phyloP scores from a whole-genome alignment of 2,797 vertebrate genomes.

The Rhabdomys pumilio region DNA sequence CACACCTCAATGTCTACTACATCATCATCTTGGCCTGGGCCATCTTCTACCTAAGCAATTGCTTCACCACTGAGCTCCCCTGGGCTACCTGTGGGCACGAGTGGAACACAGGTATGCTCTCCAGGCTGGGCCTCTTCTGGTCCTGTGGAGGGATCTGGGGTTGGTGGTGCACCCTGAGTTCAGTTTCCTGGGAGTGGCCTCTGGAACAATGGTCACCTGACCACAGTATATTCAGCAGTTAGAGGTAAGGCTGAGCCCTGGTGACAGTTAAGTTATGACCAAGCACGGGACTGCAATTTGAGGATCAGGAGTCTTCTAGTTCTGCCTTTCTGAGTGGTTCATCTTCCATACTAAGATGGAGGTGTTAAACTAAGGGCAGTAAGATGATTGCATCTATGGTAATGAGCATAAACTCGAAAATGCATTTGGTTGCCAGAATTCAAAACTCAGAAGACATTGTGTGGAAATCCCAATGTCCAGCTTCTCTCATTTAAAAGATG shows the following conservation, averaged over 20 bases:
- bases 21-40: slow-evolving; percentile 99
- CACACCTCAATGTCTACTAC: slow-evolving; percentile 98
- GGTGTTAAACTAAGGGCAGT: background rate
- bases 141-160: background rate
- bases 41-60: slow-evolving; percentile 99
- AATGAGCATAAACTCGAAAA: slow-evolving; percentile 23
- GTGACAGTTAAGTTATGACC: background rate
- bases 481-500: background rate
- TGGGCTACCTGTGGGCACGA: slow-evolving; percentile 99
- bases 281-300: background rate
- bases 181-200: background rate
- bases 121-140: slow-evolving; percentile 41
- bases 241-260: background rate
- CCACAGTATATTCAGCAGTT: background rate
- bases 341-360: background rate
- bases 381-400: background rate
- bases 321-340: background rate
- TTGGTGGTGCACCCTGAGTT: background rate
- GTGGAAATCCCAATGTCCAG: slow-evolving; percentile 19
- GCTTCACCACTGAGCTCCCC: slow-evolving; percentile 98
- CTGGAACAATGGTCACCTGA: background rate
- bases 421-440: slow-evolving; percentile 20
- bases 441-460: background rate
- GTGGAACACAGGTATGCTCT: slow-evolving; percentile 97
- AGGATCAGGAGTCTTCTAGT: background rate